Evolutionary conservation across 2,113 vertebrate genomes (phyloP), one percentile per base, ranked within the genome.

Genomic region (Proteles cristata): DNA sequence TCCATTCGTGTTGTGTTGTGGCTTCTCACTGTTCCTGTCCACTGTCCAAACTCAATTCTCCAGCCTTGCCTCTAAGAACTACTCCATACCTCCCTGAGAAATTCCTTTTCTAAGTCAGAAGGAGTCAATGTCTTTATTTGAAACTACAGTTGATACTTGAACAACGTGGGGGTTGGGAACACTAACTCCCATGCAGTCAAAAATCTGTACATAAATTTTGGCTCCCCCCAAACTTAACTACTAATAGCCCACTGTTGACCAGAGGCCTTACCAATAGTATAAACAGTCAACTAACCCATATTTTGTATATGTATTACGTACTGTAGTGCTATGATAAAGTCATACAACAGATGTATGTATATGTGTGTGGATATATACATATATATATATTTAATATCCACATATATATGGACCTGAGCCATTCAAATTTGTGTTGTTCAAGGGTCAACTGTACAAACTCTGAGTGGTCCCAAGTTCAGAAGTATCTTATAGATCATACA

Each of bases 81-180:
- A 81, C 4, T 26, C 73, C 81, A 11, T 76, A 81, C 82, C 66
- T 90, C 39, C 25, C 11, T 2, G 55, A 74, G 66, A 69, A 95
- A 85, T n/a, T 50, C 86, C 39, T 88, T 74, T 87, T 68, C 86
- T 92, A 86, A 33, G 12, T 82, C 65, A 96, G 63, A 93, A 93
- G 53, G 31, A 91, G n/a, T 26, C 43, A 23, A 93, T 73, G 14
- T 88, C 31, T 92, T 94, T 81, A 53, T 45, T 55, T 77, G 61
- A 50, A 96, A 48, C 35, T 33, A 74, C 43, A 31, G 43, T 31
- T 31, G 26, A 76, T 15, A 31, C 74, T 48, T 48, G 43, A 31
- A 48, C 74, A 48, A 48, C 15, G 26, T 31, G 43, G 43, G 26
- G 26, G 43, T 31, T 77, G 28, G 7, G 1, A 45, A 26, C 74